Base-by-base conservation (phyloP, 2,888 invertebrate species). In the Limnephilus rhombicus region DNA sequence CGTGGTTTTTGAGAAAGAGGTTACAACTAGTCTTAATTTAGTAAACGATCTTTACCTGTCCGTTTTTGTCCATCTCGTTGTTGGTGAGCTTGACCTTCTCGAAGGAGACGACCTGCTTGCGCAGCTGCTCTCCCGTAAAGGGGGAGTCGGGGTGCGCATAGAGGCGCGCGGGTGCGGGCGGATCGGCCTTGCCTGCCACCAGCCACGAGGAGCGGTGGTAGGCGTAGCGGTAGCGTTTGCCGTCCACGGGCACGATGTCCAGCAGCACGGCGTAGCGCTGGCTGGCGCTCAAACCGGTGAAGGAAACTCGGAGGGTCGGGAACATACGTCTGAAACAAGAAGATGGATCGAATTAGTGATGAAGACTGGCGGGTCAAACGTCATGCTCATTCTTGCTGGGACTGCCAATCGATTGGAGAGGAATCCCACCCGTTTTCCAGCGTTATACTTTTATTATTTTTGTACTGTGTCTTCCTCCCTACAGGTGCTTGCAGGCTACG, bases 81-180 rank as follows among this genome's bases (percentile, higher is more conserved):
- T 99, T 99, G 94, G 98, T 98, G 94, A 98, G 96, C 95, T 98
- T 98, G 94, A 98, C 98, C 95, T 98, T 98, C 95, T 98, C 98
- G 95, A 99, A 98, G 91, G 98, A 98, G 94, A 99, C 98, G 94
- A 98, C 98, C 95, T 98, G 98, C 95, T 98, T 98, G 94, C 97
- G 96, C 94, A 99, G 96, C 94, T 98, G 98, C 94, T 98, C 98
- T 24, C 98, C 98, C 93, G 97, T 98, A 95, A 98, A 98, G n/a
- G 98, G 98, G 80, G 98, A 98, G 95, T 99, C 98, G 3, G 98
- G 98, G 95, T 99, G 98, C 85, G 98, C 97, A 96, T 98, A 98
- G 94, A 98, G 97, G 92, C 98, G 96, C 90, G 98, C 97, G 49
- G 98, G 98, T 12, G 98, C 97, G 94, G 98, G 98, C 9, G 98